Percentiles rank a stretch among this genome's conserved stretches.
Conservation (phyloP, 2,888 invertebrate genomes). For the Drosophila mettleri region DNA sequence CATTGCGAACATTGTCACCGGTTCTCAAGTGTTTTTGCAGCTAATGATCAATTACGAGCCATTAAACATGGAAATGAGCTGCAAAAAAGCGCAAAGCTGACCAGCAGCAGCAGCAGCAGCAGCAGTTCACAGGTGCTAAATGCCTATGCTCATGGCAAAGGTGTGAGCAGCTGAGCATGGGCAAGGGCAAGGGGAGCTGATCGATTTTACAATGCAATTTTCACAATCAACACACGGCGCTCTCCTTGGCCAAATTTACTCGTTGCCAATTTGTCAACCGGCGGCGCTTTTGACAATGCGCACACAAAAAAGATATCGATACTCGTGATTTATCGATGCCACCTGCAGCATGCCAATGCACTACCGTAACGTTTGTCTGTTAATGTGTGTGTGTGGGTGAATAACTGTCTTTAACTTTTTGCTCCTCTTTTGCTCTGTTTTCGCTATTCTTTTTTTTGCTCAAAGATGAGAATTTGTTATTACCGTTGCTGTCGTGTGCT, state of each 20-base stretch:
- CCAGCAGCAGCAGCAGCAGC: conserved; percentile 2
- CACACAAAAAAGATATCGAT: conserved; percentile 56
- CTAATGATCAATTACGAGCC: conserved; percentile 71
- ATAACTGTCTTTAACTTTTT: conserved; percentile 25
- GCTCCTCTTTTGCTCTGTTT: conserved; percentile 40
- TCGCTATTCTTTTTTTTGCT: conserved; percentile 16
- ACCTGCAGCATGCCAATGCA: conserved; percentile 46
- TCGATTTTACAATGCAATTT: conserved; percentile 10
- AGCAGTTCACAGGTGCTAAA: conserved; percentile 42
- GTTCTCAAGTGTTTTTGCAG: conserved; percentile 57
- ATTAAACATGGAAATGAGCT: conserved; percentile 57
- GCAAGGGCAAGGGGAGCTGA: not conserved
- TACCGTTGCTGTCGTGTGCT: not conserved
- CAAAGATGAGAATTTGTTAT: conserved; percentile 38
- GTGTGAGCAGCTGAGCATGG: not conserved
- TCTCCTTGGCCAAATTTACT: conserved; percentile 59
- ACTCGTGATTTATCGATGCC: conserved; percentile 71
- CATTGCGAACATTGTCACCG: conserved; percentile 58
- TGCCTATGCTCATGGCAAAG: conserved; percentile 1
- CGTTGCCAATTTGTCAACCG: conserved; percentile 58
- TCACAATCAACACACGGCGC: conserved; percentile 8
- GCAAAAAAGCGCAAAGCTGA: conserved; percentile 26
- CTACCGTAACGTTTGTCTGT: conserved; percentile 7
- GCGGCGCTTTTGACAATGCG: conserved; percentile 56
- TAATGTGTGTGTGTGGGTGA: conserved; percentile 19